Evolutionary conservation across 35 echinoderm and acorn worm species (phyloP).

Genomic region (Apostichopus japonicus): DNA sequence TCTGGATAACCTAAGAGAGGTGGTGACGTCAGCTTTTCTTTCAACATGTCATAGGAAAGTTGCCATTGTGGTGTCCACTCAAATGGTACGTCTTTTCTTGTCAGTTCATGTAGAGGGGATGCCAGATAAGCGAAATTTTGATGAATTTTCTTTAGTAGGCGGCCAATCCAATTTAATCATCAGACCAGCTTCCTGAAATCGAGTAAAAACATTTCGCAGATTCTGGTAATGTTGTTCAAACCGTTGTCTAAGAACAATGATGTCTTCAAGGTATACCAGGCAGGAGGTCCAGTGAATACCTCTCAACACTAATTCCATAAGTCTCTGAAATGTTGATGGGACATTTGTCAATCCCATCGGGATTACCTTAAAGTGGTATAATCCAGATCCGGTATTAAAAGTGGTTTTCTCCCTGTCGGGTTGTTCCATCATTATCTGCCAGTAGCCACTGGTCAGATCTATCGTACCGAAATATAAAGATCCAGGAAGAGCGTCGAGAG

Average conservation of each 20-base stretch:
- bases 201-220: slow-evolving; percentile 12
- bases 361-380: slow-evolving; percentile 67
- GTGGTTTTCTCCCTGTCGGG: slow-evolving; percentile 41
- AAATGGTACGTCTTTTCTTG: not conserved
- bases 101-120: not conserved
- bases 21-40: not conserved
- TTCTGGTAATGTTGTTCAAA: slow-evolving; percentile 49
- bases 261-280: slow-evolving; percentile 65
- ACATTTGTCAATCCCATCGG: slow-evolving; percentile 57
- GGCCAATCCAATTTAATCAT: slow-evolving; percentile 58
- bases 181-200: slow-evolving; percentile 37
- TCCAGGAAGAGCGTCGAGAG: not conserved
- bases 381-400: slow-evolving; percentile 46
- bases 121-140: not conserved
- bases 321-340: slow-evolving; percentile 42
- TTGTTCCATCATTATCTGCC: slow-evolving; percentile 43
- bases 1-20: slow-evolving; percentile 25
- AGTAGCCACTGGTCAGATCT: slow-evolving; percentile 58
- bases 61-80: not conserved
- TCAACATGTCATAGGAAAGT: not conserved
- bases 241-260: slow-evolving; percentile 30
- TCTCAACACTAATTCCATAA: slow-evolving; percentile 63
- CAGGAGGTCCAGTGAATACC: slow-evolving; percentile 38
- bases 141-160: not conserved
- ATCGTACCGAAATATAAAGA: slow-evolving; percentile 36